Conservation (phyloP, 2,888 invertebrate species). For the Apantesis nais region DNA sequence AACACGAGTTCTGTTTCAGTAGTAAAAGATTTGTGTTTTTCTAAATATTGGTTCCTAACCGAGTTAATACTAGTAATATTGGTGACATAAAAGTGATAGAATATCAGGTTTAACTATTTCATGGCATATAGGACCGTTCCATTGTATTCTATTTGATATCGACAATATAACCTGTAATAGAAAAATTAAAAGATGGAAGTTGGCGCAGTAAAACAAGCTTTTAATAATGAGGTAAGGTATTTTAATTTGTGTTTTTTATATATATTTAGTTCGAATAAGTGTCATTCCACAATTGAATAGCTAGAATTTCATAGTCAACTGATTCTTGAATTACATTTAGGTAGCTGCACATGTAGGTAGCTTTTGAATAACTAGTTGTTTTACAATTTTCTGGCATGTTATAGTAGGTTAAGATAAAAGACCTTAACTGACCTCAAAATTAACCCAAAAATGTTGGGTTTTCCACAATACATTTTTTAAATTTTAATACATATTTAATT, state of each 20-base stretch:
- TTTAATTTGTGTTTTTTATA: neutral
- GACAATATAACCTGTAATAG: constrained; percentile 44
- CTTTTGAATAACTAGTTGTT: no score
- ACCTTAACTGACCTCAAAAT: no score
- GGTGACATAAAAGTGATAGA: neutral
- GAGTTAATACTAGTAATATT: neutral
- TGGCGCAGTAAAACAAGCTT: constrained; percentile 81
- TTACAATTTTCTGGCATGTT: no score
- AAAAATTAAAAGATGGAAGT: constrained; percentile 69
- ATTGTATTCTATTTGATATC: neutral
- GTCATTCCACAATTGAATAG: neutral
- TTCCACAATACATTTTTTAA: no score
- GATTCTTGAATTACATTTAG: neutral
- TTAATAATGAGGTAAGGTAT: constrained; percentile 75
- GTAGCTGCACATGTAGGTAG: no score
- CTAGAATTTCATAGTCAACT: neutral
- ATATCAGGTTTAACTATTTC: neutral
- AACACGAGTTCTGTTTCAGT: neutral
- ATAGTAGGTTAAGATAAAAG: no score
- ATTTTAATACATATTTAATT: no score
- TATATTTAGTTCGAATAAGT: neutral
- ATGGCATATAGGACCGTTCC: neutral
- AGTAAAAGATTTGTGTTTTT: neutral
- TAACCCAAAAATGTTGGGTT: no score
- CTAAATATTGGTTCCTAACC: neutral